Conservation (phyloP, 2,113 vertebrate species). For the Recurvirostra avosetta region DNA sequence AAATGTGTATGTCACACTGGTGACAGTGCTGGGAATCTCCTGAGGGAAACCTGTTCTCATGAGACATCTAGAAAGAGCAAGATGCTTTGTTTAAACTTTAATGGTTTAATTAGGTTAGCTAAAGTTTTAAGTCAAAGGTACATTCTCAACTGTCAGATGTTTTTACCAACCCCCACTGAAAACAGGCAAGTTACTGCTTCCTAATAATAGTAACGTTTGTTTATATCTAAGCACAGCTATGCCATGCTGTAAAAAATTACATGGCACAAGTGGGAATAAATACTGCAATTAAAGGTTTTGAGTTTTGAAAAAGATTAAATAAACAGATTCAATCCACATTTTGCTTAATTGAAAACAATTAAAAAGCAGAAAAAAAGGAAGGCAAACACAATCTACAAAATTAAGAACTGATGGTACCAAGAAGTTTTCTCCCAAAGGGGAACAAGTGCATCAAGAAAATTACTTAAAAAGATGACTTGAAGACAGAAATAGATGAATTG, state of each 20-base stretch:
- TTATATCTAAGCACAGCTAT: background rate
- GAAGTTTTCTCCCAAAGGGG: background rate
- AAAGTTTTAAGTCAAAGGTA: background rate
- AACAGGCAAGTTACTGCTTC: background rate
- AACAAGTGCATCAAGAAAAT: background rate
- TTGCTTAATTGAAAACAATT: constrained; percentile 44
- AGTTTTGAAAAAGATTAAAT: constrained; percentile 48
- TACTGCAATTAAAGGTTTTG: constrained; percentile 38
- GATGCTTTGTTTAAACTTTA: background rate
- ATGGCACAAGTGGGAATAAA: constrained; percentile 31
- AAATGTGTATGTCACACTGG: background rate
- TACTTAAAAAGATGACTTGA: background rate
- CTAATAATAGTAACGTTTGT: background rate
- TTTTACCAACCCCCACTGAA: background rate
- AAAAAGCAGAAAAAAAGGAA: constrained; percentile 10
- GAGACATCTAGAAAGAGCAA: background rate
- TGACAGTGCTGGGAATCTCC: background rate
- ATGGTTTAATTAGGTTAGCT: constrained; percentile 13
- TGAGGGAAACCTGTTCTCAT: background rate
- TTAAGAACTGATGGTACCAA: background rate
- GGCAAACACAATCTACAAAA: background rate
- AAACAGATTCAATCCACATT: constrained; percentile 39
- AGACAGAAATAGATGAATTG: background rate
- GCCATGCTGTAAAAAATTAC: constrained; percentile 26
- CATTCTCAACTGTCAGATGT: background rate